Evolutionary conservation across 1,140 invertebrate species (phyloP), one percentile per base, ranked within the genome.

Genomic region (Sipha flava): DNA sequence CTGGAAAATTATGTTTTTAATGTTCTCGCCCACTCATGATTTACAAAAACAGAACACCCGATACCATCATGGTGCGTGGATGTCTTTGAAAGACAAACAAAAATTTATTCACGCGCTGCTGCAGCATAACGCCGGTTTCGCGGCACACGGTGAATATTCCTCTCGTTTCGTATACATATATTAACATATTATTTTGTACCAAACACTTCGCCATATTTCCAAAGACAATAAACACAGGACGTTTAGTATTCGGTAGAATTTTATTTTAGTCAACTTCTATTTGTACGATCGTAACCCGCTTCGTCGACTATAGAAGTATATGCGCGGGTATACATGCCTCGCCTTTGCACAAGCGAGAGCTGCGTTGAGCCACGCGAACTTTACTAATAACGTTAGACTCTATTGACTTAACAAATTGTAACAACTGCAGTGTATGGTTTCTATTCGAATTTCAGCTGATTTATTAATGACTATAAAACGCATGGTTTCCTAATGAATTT

Each of bases 321-420:
- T 7, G 40, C 14, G 40, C 9, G 40, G 1, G 40, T 43, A 43
- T 66, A 43, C 10, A 66, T n/a, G n/a, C 23, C 26, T 23, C n/a
- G 34, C 31, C 31, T 49, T 34, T 54, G 29, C 29, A 21, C 21
- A 3, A n/a, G n/a, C n/a, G n/a, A n/a, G 16, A 12, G 12, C 21
- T 43, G 23, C 26, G 59, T n/a, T n/a, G 29, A 62, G 7, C 43
- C 31, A 72, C 45, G 52, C 6, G 23, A 77, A 77, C 52, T 77
- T 77, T 77, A 26, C 73, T 57, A 77, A 77, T 57, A 77, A 77
- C 34, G 47, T 77, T 77, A 59, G 59, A 77, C 49, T 77, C 23
- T 57, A 77, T 77, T 77, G 73, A 77, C 73, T 77, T 59, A 77
- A 57, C 70, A 54, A 75, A 75, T 75, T 75, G 45, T 34, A 75